Evolutionary conservation across 2,888 invertebrate species (phyloP).

Genomic region (Drosophila pseudotalamancana): DNA sequence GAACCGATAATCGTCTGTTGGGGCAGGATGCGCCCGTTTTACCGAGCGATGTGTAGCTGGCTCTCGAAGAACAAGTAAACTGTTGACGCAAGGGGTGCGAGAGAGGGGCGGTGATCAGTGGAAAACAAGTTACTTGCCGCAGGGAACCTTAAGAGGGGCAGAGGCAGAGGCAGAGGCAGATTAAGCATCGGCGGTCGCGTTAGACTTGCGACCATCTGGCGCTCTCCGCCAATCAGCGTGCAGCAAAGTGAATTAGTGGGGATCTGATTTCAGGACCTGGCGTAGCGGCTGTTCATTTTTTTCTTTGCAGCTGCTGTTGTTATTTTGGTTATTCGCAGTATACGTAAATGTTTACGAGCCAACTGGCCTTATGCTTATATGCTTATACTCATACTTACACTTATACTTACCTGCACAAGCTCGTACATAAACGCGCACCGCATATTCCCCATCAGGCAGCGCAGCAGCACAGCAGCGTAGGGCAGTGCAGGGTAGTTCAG

Average conservation of each 20-base stretch:
- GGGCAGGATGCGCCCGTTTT: constrained; percentile 42
- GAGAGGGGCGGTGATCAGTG: not conserved
- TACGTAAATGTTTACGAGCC: constrained; percentile 77
- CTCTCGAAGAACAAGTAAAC: constrained; percentile 35
- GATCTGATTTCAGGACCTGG: constrained; percentile 40
- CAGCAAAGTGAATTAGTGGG: constrained; percentile 79
- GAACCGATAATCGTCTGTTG: not conserved
- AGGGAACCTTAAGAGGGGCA: not conserved
- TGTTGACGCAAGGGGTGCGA: not conserved
- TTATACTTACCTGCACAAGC: constrained; percentile 27
- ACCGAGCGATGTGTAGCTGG: constrained; percentile 16
- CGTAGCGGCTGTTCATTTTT: constrained; percentile 11
- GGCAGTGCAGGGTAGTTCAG: not conserved
- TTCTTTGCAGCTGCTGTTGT: constrained; percentile 36
- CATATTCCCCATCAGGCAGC: no score
- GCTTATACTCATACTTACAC: no score
- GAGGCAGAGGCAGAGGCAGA: constrained; percentile 31
- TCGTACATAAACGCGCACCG: constrained; percentile 20
- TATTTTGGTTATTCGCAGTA: constrained; percentile 73
- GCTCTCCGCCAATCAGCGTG: constrained; percentile 80
- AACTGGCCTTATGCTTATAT: constrained; percentile 34
- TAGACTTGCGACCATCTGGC: constrained; percentile 83
- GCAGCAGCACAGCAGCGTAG: not conserved
- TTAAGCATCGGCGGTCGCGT: constrained; percentile 63
- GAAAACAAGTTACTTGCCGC: constrained; percentile 38